A percentile compares a stretch with the other conserved stretches of the same genome.
phyloP scores from a whole-genome alignment of 53 echinoderm and acorn worm genomes.

The Crossaster papposus region DNA sequence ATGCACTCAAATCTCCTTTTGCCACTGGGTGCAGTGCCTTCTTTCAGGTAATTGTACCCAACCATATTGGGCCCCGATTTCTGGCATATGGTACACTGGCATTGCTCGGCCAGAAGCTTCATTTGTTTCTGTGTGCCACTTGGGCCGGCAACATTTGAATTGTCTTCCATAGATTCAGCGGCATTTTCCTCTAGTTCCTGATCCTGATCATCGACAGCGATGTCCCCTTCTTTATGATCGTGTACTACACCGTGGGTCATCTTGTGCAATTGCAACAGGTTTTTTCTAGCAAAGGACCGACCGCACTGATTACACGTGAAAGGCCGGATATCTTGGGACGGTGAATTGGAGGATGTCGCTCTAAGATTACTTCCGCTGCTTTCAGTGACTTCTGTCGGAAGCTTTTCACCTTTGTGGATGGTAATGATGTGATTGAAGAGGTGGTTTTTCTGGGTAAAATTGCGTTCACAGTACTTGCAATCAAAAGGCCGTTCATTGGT shows the following conservation, averaged over 20 bases:
- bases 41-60: slow-evolving; percentile 41
- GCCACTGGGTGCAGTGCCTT: slow-evolving; percentile 37
- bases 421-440: slow-evolving; percentile 64
- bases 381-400: slow-evolving; percentile 29
- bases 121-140: slow-evolving; percentile 16
- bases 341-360: not conserved
- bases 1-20: slow-evolving; percentile 48
- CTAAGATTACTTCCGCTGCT: not conserved
- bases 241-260: slow-evolving; percentile 63
- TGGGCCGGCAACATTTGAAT: slow-evolving; percentile 29
- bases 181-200: slow-evolving; percentile 26
- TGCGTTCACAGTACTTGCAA: slow-evolving; percentile 67
- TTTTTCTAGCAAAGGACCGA: slow-evolving; percentile 55
- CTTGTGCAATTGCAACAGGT: slow-evolving; percentile 60
- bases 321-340: slow-evolving; percentile 47
- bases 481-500: slow-evolving; percentile 62
- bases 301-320: slow-evolving; percentile 68
- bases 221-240: slow-evolving; percentile 41
- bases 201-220: slow-evolving; percentile 14
- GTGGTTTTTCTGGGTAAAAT: slow-evolving; percentile 71
- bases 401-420: slow-evolving; percentile 55
- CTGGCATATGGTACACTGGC: slow-evolving; percentile 50
- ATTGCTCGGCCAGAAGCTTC: slow-evolving; percentile 1
- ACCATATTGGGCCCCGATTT: slow-evolving; percentile 62
- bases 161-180: not conserved